Percentiles rank a stretch among this genome's conserved stretches.
These are phyloP conservation scores for Cinclus mexicanus DNA, from an alignment of 2,113 vertebrate genomes.

Conservation along the genomic window DNA sequence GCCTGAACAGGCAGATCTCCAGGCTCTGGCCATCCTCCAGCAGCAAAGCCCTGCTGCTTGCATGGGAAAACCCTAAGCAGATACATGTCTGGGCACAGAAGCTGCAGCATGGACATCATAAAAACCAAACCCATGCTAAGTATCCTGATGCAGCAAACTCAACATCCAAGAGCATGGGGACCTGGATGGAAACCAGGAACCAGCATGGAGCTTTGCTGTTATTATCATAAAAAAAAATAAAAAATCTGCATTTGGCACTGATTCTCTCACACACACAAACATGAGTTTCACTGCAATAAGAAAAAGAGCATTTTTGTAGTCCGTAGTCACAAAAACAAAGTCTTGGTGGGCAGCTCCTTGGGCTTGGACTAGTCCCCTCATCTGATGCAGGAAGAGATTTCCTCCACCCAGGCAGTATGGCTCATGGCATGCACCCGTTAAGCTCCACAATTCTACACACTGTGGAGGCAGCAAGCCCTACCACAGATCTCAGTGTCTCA, in stretches of 20 bases:
- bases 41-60: background rate
- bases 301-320: background rate
- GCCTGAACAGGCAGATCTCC: background rate
- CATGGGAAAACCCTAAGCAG: background rate
- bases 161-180: background rate
- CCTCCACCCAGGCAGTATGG: accelerated
- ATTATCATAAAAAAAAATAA: background rate
- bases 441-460: background rate
- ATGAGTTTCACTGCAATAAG: background rate
- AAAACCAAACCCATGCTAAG: background rate
- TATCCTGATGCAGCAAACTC: background rate
- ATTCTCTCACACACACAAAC: background rate
- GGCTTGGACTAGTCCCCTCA: background rate
- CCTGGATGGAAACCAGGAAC: background rate
- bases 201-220: background rate
- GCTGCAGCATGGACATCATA: accelerated
- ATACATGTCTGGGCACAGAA: accelerated
- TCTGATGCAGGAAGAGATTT: background rate
- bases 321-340: background rate
- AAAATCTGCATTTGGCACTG: background rate
- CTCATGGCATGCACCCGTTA: accelerated
- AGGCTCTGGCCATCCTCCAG: background rate
- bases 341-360: background rate
- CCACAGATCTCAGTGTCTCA: accelerated
- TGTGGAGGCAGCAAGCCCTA: background rate